Conservation (phyloP, 2,888 invertebrate genomes). For the Scaptomyza reducta region DNA sequence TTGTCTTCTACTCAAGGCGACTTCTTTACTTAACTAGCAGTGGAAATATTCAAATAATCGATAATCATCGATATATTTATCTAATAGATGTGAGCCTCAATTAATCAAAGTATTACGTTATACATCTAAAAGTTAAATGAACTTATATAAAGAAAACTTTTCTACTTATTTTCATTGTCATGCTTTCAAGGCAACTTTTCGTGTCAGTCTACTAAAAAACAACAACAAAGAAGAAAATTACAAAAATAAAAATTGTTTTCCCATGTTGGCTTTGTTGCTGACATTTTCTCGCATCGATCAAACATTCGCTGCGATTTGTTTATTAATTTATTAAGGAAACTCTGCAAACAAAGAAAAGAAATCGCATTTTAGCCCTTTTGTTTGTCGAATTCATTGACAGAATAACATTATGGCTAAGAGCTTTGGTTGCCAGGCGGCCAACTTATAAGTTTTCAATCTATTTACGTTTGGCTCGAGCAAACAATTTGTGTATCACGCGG, state of each 20-base stretch:
- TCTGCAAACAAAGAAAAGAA: not conserved
- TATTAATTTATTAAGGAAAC: constrained; percentile 28
- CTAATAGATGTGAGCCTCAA: too few relatives aligned
- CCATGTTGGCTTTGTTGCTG: constrained; percentile 22
- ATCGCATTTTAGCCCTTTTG: constrained; percentile 12
- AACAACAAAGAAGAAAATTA: not conserved
- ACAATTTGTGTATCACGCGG: constrained; percentile 21
- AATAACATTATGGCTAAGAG: constrained; percentile 2
- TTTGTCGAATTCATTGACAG: constrained; percentile 16
- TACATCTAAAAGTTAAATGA: too few relatives aligned
- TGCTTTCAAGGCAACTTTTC: constrained; percentile 16
- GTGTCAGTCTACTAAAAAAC: constrained; percentile 14
- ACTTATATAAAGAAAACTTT: too few relatives aligned
- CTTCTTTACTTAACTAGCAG: too few relatives aligned
- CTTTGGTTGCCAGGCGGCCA: constrained; percentile 26
- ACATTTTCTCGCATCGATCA: constrained; percentile 45
- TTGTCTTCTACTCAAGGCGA: constrained; percentile 8
- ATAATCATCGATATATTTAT: too few relatives aligned
- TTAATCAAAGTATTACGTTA: too few relatives aligned
- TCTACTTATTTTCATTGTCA: not conserved
- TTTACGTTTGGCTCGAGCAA: constrained; percentile 1
- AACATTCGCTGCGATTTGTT: constrained; percentile 41
- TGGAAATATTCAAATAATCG: too few relatives aligned
- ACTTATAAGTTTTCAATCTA: constrained; percentile 7
- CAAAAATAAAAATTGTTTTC: constrained; percentile 1